Evolutionary conservation across 2,888 invertebrate genomes (phyloP), one percentile per base, ranked within the genome.

Genomic region (Sarcophaga subvicina): DNA sequence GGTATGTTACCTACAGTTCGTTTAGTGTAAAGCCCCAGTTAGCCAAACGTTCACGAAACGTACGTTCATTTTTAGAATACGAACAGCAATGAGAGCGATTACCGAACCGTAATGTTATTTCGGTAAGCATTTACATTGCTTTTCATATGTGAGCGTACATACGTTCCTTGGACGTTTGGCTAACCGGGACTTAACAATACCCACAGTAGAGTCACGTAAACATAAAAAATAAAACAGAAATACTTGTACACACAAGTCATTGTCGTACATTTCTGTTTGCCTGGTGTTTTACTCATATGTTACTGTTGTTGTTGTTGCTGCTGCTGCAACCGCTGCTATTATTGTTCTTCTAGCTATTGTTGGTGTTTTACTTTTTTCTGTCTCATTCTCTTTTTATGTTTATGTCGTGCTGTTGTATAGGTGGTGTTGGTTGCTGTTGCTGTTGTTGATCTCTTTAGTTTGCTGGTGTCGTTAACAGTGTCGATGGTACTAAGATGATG

Each of bases 251-350:
- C 54, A 59, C 37, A 70, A 63, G 49, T 69, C 49, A 59, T 60
- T 63, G 59, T 70, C n/a, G 17, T 71, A 11, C 64, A 63, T 84
- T 80, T 59, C 22, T 84, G 84, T 76, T 84, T 60, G 80, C 84
- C 84, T 84, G 80, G 80, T 84, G 66, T 62, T 66, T n/a, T 71
- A 60, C 73, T 84, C 49, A 78, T 49, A 83, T 78, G 80, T 84
- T 80, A 80, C 76, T 80, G 80, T 80, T 84, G 80, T 80, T 80
- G 75, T 73, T 70, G 20, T 2, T 54, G 49, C 47, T 25, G 49
- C 12, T 70, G 69, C 20, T 69, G 67, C n/a, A n/a, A n/a, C 17
- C 67, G 70, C 14, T 71, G 5, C 62, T 62, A 45, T 75, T 63
- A 17, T 20, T 69, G 12, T 69, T 69, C 71, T 70, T 76, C 70